These are phyloP conservation scores for Macrotis lagotis DNA, from an alignment of 2,113 vertebrate species.

Conservation along the genomic window DNA sequence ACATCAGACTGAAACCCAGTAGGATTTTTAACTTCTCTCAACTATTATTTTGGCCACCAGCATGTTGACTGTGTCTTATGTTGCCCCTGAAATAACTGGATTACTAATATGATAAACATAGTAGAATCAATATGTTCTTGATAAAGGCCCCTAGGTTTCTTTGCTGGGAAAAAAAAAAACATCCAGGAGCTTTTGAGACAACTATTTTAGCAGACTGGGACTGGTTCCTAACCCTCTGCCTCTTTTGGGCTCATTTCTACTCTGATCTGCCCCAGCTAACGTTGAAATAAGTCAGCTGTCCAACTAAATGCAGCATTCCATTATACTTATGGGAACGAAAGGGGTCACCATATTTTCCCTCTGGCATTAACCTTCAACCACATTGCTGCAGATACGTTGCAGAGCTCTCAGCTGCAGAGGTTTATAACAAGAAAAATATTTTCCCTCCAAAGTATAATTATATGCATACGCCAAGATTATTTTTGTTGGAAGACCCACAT, in stretches of 20 bases:
- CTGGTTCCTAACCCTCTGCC: not conserved
- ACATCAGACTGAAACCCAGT: not conserved
- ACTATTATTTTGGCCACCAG: not conserved
- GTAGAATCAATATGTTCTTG: not conserved
- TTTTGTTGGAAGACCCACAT: not conserved
- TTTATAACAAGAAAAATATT: not conserved
- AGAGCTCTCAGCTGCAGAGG: not conserved
- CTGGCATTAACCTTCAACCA: not conserved
- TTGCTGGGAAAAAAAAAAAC: not conserved
- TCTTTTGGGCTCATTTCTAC: not conserved
- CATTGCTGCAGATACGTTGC: not conserved
- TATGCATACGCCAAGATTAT: not conserved
- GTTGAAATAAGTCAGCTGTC: not conserved
- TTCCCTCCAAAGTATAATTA: not conserved
- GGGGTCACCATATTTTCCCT: not conserved
- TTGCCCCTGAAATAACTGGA: too few relatives aligned
- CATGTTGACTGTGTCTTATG: accelerated
- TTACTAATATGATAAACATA: not conserved
- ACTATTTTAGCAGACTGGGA: not conserved
- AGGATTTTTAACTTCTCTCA: not conserved
- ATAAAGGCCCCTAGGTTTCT: not conserved
- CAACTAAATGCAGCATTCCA: not conserved
- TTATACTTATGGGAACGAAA: not conserved
- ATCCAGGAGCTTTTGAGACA: not conserved
- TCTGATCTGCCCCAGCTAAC: not conserved